Evolutionary conservation across 1,140 invertebrate genomes (phyloP).

Genomic region (Limonius californicus): DNA sequence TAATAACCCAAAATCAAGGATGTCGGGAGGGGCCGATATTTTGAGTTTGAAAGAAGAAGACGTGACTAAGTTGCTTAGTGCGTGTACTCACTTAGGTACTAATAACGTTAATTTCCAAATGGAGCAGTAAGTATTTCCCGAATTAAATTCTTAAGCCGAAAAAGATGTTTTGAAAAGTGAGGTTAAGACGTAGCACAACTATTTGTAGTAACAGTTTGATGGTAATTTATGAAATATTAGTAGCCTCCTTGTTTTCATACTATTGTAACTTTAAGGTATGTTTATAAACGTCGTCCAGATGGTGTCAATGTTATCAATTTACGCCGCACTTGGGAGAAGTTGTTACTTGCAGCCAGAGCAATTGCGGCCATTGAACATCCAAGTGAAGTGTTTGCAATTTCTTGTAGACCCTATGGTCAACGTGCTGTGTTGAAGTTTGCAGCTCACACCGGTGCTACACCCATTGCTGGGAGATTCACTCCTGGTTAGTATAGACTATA

Average conservation of each 20-base stretch:
- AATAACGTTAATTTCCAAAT: slow-evolving; percentile 90
- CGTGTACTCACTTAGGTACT: slow-evolving; percentile 88
- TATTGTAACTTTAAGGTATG: slow-evolving; percentile 64
- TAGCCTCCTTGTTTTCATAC: too few species aligned
- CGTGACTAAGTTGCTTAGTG: slow-evolving; percentile 96
- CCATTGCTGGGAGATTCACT: slow-evolving; percentile 98
- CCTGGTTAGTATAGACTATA: slow-evolving; percentile 70
- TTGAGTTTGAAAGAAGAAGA: slow-evolving; percentile 90
- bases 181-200: too few species aligned
- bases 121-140: slow-evolving; percentile 51
- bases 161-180: too few species aligned
- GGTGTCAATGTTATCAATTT: slow-evolving; percentile 96
- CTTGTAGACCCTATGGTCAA: slow-evolving; percentile 92
- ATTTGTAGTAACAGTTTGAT: too few species aligned
- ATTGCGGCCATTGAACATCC: slow-evolving; percentile 98
- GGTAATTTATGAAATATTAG: too few species aligned
- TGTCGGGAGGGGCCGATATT: slow-evolving; percentile 90
- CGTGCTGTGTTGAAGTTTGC: slow-evolving; percentile 98
- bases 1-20: slow-evolving; percentile 66
- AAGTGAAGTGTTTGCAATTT: slow-evolving; percentile 93
- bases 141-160: too few species aligned
- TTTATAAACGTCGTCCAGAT: slow-evolving; percentile 92
- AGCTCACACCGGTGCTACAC: slow-evolving; percentile 94
- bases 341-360: slow-evolving; percentile 92
- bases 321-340: slow-evolving; percentile 97